Evolutionary conservation across 2,797 vertebrate species (phyloP).

Genomic region (Loriculus beryllinus): DNA sequence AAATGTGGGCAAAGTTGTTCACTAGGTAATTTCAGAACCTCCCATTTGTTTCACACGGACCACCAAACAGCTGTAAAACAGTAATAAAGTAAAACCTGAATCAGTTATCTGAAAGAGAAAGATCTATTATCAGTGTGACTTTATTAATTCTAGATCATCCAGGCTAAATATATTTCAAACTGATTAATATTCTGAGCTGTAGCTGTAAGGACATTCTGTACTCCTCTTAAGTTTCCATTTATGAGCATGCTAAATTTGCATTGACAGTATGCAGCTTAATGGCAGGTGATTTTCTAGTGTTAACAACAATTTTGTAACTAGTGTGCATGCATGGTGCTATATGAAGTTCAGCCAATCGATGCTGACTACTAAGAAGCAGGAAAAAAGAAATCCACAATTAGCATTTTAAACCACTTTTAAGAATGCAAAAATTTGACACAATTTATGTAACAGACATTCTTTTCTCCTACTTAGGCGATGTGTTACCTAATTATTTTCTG

Average conservation of each 20-base stretch:
- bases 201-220: conserved; percentile 26
- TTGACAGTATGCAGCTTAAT: neutral
- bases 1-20: neutral
- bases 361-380: neutral
- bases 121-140: neutral
- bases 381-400: neutral
- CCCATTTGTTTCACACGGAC: conserved; percentile 14
- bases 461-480: neutral
- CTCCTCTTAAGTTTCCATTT: conserved; percentile 33
- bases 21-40: neutral
- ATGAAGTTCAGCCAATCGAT: neutral
- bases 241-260: conserved; percentile 43
- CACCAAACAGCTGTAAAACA: neutral
- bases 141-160: conserved; percentile 34
- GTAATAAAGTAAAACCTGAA: conserved; percentile 23
- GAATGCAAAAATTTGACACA: neutral
- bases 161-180: conserved; percentile 40
- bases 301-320: neutral
- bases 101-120: conserved; percentile 32
- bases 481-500: neutral
- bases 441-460: neutral
- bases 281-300: conserved; percentile 33
- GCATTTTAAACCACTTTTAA: neutral
- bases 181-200: conserved; percentile 47
- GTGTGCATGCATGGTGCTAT: neutral